Evolutionary conservation across 2,888 invertebrate species (phyloP).

Genomic region (Linyphia triangularis): DNA sequence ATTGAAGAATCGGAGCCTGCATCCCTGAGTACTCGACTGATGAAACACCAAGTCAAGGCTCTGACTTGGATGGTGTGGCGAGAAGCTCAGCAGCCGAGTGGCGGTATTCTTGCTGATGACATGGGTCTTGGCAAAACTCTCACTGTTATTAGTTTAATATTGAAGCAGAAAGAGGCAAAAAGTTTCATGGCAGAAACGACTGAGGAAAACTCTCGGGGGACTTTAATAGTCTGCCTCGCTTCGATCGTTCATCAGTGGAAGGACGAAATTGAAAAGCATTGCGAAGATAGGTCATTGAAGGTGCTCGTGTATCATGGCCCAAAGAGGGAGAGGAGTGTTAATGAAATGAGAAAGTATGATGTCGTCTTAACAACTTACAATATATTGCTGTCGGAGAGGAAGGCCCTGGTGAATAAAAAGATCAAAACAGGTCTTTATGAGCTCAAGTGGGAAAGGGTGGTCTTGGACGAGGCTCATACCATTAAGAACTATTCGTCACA

Average conservation of each 20-base stretch:
- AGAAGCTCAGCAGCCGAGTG: constrained; percentile 88
- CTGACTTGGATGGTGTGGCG: constrained; percentile 94
- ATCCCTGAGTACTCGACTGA: constrained; percentile 85
- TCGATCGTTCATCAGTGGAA: constrained; percentile 95
- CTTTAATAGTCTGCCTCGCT: constrained; percentile 95
- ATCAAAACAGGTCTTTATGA: constrained; percentile 83
- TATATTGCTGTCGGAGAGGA: constrained; percentile 81
- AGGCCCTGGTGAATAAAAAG: constrained; percentile 74
- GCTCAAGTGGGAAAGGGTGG: constrained; percentile 90
- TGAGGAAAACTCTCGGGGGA: background rate
- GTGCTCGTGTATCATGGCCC: constrained; percentile 90
- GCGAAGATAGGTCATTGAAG: constrained; percentile 83
- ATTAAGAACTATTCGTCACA: constrained; percentile 92
- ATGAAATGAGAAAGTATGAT: constrained; percentile 83
- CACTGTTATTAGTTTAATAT: constrained; percentile 88
- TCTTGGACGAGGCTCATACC: constrained; percentile 95
- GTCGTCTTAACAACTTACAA: constrained; percentile 94
- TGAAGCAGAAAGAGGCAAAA: constrained; percentile 80
- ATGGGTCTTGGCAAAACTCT: constrained; percentile 92
- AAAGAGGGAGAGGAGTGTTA: constrained; percentile 83
- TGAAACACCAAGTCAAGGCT: constrained; percentile 92
- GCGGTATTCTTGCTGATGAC: constrained; percentile 84
- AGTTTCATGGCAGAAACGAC: background rate
- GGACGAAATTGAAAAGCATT: constrained; percentile 86
- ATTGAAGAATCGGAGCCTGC: constrained; percentile 81